Percentiles rank a stretch among this genome's conserved stretches.
phyloP scores from a whole-genome alignment of 23 tunicate genomes.

The Phallusia fumigata region DNA sequence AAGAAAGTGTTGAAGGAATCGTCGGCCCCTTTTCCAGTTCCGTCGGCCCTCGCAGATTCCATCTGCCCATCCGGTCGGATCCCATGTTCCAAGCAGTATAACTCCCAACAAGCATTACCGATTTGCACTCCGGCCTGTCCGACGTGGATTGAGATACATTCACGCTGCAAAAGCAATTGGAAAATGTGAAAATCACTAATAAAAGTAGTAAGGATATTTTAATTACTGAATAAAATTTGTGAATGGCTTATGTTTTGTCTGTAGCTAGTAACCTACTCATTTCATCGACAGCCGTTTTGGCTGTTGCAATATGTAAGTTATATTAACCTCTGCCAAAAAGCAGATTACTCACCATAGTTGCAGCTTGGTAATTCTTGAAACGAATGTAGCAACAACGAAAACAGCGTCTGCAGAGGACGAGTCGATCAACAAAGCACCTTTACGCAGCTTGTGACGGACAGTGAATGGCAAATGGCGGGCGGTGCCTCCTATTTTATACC shows the following conservation, averaged over 20 bases:
- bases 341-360: not conserved
- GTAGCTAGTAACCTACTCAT: not conserved
- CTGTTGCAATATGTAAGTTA: not conserved
- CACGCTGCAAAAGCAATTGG: constrained; percentile 52
- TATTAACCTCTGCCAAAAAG: not conserved
- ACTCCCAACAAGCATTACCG: constrained; percentile 94
- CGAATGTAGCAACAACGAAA: not conserved
- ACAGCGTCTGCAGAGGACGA: not conserved
- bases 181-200: no score
- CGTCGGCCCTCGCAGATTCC: constrained; percentile 41
- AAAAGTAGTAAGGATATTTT: no score
- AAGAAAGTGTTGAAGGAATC: constrained; percentile 95
- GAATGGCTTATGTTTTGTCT: no score
- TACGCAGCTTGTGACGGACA: constrained; percentile 14
- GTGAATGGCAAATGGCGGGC: not conserved
- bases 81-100: constrained; percentile 92
- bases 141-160: constrained; percentile 89
- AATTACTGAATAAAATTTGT: no score
- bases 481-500: not conserved
- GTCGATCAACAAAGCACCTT: constrained; percentile 1
- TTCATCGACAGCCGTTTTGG: not conserved
- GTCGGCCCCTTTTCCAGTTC: constrained; percentile 79
- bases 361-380: not conserved
- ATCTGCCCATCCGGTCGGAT: constrained; percentile 91
- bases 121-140: constrained; percentile 95